Evolutionary conservation across 2,888 invertebrate genomes (phyloP), one percentile per base, ranked within the genome.

Genomic region (Synanthedon myopaeformis): DNA sequence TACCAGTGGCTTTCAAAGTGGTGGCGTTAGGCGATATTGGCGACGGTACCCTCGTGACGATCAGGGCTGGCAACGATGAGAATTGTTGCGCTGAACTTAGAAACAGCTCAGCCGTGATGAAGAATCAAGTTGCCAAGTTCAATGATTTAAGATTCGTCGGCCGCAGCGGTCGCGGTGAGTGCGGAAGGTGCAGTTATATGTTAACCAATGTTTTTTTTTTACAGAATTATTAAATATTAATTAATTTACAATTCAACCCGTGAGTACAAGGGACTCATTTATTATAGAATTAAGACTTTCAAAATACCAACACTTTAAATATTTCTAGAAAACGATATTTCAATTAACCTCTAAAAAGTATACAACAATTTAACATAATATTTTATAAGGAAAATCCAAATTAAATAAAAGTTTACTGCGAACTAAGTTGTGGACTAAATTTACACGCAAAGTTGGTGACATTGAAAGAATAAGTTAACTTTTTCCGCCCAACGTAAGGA

Each of bases 91-190:
- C 97, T 48, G 99, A 99, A 80, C 83, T 98, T 65, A 87, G 97
- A 71, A 99, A 99, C 86, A 94, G 94, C 66, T 95, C 96, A 53
- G 97, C 99, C 41, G 93, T 97, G 71, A 97, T 99, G 95, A 98
- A 98, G 89, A 97, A 98, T 82, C 97, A 98, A 80, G 96, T 99
- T 67, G 99, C 99, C 64, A 97, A 98, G 88, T 99, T 99, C 88
- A 98, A 98, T 82, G 99, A 99, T 89, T 90, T 99, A 69, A 91
- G 99, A 79, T 99, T 99, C 89, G 97, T 99, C 69, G 99, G 99
- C 65, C 91, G 98, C 79, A 98, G 98, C 79, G 99, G 99, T 70
- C 91, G 99, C 93, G 99, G 99, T 98, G 89, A 93, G 92, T 89
- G 81, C 81, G 67, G 78, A 85, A 86, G 86, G 86, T 87, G 85